phyloP scores from a whole-genome alignment of 2,888 invertebrate species.

The Leucania comma region DNA sequence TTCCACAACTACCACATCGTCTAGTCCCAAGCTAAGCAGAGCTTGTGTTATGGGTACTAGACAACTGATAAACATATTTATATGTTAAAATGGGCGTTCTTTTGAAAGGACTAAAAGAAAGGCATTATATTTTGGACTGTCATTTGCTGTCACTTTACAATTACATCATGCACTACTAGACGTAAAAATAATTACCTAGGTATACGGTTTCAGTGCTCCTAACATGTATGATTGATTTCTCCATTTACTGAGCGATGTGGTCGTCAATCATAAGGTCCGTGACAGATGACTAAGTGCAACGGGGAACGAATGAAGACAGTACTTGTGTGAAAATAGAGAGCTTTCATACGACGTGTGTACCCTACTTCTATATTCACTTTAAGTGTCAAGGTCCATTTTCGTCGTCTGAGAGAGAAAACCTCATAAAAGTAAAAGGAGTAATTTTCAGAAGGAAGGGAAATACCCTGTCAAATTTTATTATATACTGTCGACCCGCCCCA shows the following conservation, averaged over 20 bases:
- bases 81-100: too few species aligned
- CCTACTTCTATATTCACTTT: too few species aligned
- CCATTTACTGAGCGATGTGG: neutral
- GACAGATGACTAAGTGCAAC: slow-evolving; percentile 17
- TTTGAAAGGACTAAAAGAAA: neutral
- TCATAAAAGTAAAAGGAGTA: too few species aligned
- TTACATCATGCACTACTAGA: neutral
- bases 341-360: slow-evolving; percentile 1
- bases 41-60: too few species aligned
- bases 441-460: too few species aligned
- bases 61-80: too few species aligned
- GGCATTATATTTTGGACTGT: neutral
- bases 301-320: neutral
- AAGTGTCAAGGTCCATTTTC: too few species aligned
- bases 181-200: neutral
- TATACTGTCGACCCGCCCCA: too few species aligned
- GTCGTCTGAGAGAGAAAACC: too few species aligned
- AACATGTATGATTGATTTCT: slow-evolving; percentile 21
- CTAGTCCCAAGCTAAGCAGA: too few species aligned
- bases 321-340: slow-evolving; percentile 11
- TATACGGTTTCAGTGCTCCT: neutral
- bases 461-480: too few species aligned
- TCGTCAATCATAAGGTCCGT: slow-evolving; percentile 5
- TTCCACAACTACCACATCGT: too few species aligned
- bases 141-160: neutral